These are phyloP conservation scores for Rachycentron canadum DNA, from an alignment of 2,797 vertebrate genomes.

Conservation along the genomic window DNA sequence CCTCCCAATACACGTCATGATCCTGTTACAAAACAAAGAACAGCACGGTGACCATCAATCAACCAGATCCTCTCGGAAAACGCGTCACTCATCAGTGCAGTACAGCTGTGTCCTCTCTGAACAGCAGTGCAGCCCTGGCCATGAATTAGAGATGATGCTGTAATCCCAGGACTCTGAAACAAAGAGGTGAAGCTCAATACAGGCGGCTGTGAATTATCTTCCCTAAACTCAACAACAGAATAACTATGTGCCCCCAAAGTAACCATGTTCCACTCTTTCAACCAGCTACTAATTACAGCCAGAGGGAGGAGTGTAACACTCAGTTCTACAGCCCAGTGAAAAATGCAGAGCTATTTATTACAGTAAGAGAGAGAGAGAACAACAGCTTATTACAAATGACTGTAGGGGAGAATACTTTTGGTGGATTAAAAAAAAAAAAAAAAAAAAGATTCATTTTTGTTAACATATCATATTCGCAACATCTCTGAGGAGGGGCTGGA, in stretches of 20 bases:
- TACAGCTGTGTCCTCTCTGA: slow-evolving; percentile 53
- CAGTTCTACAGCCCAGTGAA: slow-evolving; percentile 52
- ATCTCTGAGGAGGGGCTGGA: slow-evolving; percentile 37
- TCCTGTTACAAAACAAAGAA: slow-evolving; percentile 58
- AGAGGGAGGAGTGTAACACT: slow-evolving; percentile 62
- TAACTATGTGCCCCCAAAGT: slow-evolving; percentile 41
- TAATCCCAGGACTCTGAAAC: slow-evolving; percentile 45
- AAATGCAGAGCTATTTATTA: slow-evolving; percentile 77
- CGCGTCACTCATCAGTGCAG: slow-evolving; percentile 45
- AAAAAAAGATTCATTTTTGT: slow-evolving; percentile 45
- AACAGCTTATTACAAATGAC: slow-evolving; percentile 64
- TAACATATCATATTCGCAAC: slow-evolving; percentile 59
- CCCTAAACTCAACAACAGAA: slow-evolving; percentile 47
- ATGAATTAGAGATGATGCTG: slow-evolving; percentile 37
- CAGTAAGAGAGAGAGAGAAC: slow-evolving; percentile 52
- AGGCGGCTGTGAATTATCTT: slow-evolving; percentile 52
- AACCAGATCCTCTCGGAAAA: slow-evolving; percentile 47
- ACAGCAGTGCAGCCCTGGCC: slow-evolving; percentile 33
- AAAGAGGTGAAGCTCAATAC: slow-evolving; percentile 13
- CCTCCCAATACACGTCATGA: slow-evolving; percentile 36
- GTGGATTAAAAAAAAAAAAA: slow-evolving; percentile 53
- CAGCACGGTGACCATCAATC: slow-evolving; percentile 47
- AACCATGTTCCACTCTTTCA: slow-evolving; percentile 51
- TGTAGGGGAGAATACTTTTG: slow-evolving; percentile 50
- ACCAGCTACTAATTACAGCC: slow-evolving; percentile 77